Conservation (phyloP, 1,140 invertebrate species). For the Trinorchestia longiramus region DNA sequence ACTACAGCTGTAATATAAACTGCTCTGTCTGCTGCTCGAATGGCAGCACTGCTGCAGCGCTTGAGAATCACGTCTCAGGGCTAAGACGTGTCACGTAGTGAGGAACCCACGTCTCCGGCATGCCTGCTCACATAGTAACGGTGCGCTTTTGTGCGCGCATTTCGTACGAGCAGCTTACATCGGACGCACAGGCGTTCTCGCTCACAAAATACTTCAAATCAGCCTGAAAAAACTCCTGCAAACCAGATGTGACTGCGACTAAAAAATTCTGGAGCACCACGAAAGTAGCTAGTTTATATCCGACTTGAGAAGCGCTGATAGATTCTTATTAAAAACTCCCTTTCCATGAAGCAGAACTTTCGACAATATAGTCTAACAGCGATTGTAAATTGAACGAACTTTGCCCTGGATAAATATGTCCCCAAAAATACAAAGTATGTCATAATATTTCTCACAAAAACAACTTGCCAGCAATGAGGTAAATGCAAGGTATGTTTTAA, state of each 20-base stretch:
- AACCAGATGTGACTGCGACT: not conserved
- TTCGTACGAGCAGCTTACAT: slow-evolving; percentile 12
- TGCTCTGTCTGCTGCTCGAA: not conserved
- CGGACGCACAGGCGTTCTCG: slow-evolving; percentile 29
- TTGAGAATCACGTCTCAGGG: not conserved
- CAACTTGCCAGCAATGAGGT: not conserved
- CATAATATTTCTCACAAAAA: too few relatives aligned
- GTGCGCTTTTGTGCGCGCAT: slow-evolving; percentile 48
- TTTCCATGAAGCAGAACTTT: not conserved
- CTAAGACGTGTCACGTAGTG: slow-evolving; percentile 38
- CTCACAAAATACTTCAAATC: not conserved
- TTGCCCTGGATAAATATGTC: not conserved
- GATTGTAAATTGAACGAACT: not conserved
- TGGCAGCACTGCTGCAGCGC: not conserved
- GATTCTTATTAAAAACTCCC: not conserved
- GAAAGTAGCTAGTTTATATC: not conserved
- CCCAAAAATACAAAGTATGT: too few relatives aligned
- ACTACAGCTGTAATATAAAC: not conserved
- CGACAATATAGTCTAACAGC: not conserved
- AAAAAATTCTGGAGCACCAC: not conserved
- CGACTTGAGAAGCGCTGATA: not conserved
- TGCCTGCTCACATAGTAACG: slow-evolving; percentile 48
- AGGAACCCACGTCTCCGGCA: not conserved
- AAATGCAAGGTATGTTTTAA: not conserved
- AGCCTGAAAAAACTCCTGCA: not conserved